A percentile compares a stretch with the other conserved stretches of the same genome.
Conservation (phyloP, 2,113 vertebrate species). For the Mirounga angustirostris region DNA sequence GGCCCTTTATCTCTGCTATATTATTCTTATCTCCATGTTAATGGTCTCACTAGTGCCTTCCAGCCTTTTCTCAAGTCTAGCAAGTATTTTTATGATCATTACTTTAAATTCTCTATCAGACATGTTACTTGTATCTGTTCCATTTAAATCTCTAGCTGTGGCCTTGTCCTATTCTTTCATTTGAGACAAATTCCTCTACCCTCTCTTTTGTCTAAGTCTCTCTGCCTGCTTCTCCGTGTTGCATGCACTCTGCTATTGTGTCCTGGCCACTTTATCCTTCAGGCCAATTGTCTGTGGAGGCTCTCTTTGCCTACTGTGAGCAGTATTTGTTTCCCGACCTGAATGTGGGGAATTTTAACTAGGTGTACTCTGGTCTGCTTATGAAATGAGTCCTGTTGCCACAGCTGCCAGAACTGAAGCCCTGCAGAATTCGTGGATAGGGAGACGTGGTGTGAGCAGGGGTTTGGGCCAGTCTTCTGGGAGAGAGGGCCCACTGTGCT, state of each 20-base stretch:
- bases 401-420: background rate
- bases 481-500: too few species aligned
- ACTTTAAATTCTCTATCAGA: background rate
- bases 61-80: background rate
- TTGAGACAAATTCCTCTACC: background rate
- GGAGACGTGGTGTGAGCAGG: too few species aligned
- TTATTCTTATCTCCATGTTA: background rate
- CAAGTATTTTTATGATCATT: background rate
- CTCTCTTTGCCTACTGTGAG: background rate
- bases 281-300: background rate
- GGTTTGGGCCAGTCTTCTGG: too few species aligned
- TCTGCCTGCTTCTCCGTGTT: background rate
- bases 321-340: background rate
- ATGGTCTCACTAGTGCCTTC: background rate
- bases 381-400: background rate
- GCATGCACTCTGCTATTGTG: background rate
- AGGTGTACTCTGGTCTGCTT: background rate
- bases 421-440: too few species aligned
- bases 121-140: background rate
- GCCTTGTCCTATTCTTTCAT: background rate
- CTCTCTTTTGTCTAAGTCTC: background rate
- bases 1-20: background rate
- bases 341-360: background rate
- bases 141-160: background rate
- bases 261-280: background rate